A percentile compares a stretch with the other conserved stretches of the same genome.
Conservation (phyloP, 2,113 vertebrate genomes). For the Corapipo altera region DNA sequence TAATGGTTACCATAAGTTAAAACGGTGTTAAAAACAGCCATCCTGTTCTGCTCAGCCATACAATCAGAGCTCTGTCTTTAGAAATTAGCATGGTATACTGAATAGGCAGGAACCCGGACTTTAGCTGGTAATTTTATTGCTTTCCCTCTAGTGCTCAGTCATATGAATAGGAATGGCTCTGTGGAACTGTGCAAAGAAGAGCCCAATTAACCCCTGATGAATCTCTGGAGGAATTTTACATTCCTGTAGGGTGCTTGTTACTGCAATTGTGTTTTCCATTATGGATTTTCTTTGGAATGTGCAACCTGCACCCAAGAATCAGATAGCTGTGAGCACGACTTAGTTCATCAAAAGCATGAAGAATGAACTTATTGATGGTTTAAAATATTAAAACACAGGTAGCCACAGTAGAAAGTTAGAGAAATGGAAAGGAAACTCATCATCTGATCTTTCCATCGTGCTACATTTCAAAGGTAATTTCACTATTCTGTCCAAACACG, state of each 20-base stretch:
- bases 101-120: conserved; percentile 42
- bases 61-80: conserved; percentile 64
- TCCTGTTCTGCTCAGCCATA: conserved; percentile 46
- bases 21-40: conserved; percentile 46
- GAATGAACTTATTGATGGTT: conserved; percentile 18
- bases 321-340: conserved; percentile 26
- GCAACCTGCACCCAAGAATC: not conserved
- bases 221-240: conserved; percentile 24
- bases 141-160: not conserved
- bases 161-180: conserved; percentile 32
- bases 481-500: conserved; percentile 25
- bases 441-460: conserved; percentile 37
- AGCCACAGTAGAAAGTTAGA: not conserved
- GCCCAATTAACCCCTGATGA: conserved; percentile 18
- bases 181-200: conserved; percentile 40
- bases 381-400: conserved; percentile 7
- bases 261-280: conserved; percentile 55
- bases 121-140: conserved; percentile 65
- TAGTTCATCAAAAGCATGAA: not conserved
- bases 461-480: conserved; percentile 48
- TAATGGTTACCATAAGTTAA: conserved; percentile 64
- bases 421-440: not conserved
- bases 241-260: conserved; percentile 54
- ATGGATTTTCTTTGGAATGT: conserved; percentile 58
- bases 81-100: not conserved